Evolutionary conservation across 1,140 invertebrate species (phyloP).

Genomic region (Cotesia glomerata): DNA sequence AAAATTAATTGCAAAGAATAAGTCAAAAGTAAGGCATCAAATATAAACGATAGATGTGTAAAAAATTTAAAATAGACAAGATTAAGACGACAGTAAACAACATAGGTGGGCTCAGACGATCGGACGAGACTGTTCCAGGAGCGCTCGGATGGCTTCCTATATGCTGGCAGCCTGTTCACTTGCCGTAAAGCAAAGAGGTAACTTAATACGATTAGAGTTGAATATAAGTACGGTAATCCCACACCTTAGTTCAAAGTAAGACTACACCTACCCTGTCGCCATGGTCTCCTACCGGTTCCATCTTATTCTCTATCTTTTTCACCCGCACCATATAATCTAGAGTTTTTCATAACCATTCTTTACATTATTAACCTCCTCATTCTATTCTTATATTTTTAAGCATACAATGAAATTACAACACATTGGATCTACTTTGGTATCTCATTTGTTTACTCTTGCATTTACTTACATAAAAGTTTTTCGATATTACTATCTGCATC

Average conservation of each 20-base stretch:
- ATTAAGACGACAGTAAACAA: not conserved
- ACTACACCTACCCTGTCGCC: conserved; percentile 51
- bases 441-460: too few relatives aligned
- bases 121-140: conserved; percentile 56
- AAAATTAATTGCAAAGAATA: not conserved
- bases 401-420: too few relatives aligned
- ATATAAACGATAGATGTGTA: not conserved
- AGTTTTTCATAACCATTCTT: conserved; percentile 13
- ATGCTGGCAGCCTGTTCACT: conserved; percentile 64
- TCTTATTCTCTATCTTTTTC: conserved; percentile 35
- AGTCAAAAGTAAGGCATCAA: not conserved
- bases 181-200: conserved; percentile 65
- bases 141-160: conserved; percentile 63
- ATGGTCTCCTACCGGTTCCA: conserved; percentile 31
- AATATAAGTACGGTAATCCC: conserved; percentile 64
- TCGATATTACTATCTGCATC: too few relatives aligned
- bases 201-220: conserved; percentile 61
- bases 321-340: conserved; percentile 14
- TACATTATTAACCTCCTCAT: not conserved
- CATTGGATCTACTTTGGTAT: too few relatives aligned
- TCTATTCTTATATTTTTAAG: not conserved
- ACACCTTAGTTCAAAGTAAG: conserved; percentile 62
- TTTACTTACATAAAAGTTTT: too few relatives aligned
- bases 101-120: conserved; percentile 52
- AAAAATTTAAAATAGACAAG: not conserved